These are phyloP conservation scores for Agapornis canus DNA, from an alignment of 2,797 vertebrate species.

Conservation along the genomic window DNA sequence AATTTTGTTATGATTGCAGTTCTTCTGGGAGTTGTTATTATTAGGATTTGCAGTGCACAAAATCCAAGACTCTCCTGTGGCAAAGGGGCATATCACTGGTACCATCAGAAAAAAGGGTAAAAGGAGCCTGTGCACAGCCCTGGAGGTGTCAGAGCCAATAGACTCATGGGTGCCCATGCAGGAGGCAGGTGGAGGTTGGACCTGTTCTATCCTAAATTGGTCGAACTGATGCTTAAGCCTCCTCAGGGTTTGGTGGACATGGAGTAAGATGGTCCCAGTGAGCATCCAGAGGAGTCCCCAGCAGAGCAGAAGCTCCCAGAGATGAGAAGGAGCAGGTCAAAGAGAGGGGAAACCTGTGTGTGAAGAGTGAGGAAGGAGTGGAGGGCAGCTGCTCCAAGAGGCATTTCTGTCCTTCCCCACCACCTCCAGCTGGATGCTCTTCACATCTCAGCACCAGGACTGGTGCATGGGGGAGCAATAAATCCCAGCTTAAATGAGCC, in stretches of 20 bases:
- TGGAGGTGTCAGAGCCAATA: background rate
- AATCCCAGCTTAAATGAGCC: background rate
- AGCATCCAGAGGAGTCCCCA: background rate
- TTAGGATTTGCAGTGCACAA: background rate
- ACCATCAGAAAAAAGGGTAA: background rate
- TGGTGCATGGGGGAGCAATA: background rate
- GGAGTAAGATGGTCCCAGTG: background rate
- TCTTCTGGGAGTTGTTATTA: background rate
- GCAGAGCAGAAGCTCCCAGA: background rate
- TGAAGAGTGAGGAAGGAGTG: background rate
- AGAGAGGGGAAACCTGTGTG: rapidly evolving
- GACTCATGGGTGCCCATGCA: background rate
- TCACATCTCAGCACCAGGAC: background rate
- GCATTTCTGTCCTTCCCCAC: background rate
- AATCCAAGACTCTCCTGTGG: background rate
- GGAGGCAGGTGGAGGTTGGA: background rate
- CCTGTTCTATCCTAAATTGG: background rate
- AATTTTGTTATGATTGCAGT: background rate
- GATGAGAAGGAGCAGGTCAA: background rate
- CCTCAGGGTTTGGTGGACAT: background rate
- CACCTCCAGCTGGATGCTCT: background rate
- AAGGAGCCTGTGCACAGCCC: rapidly evolving
- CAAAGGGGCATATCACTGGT: background rate
- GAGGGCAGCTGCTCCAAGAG: background rate
- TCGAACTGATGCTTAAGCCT: background rate